These are phyloP conservation scores for Corythoichthys intestinalis DNA, from an alignment of 2,113 vertebrate species.

Conservation along the genomic window DNA sequence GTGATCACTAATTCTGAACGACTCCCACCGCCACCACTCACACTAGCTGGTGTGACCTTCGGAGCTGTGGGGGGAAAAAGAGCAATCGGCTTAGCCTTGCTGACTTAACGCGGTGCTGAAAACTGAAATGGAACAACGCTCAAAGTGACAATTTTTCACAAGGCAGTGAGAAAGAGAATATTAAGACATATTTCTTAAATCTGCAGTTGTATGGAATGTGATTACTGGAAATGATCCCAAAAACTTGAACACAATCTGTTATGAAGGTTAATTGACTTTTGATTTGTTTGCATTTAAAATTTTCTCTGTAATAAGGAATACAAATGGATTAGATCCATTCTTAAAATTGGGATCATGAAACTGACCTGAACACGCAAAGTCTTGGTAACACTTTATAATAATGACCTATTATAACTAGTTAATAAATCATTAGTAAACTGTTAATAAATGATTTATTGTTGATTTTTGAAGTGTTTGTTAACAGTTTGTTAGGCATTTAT, in stretches of 20 bases:
- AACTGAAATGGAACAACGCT: background rate
- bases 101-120: constrained; percentile 16
- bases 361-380: background rate
- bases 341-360: background rate
- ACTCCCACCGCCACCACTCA: constrained; percentile 95
- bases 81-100: constrained; percentile 21
- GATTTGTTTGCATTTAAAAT: background rate
- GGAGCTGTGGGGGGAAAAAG: constrained; percentile 76
- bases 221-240: background rate
- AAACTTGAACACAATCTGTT: background rate
- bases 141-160: background rate
- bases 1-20: constrained; percentile 96
- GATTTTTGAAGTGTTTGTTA: too few relatives aligned
- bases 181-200: background rate
- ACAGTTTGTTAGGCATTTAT: too few relatives aligned
- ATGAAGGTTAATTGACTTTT: background rate
- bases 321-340: background rate
- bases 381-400: background rate
- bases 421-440: too few relatives aligned
- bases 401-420: too few relatives aligned
- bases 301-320: background rate
- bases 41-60: constrained; percentile 91
- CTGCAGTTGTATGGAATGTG: background rate
- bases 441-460: too few relatives aligned
- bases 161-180: background rate